Evolutionary conservation across 1,140 invertebrate species (phyloP).

Genomic region (Daktulosphaira vitifoliae): DNA sequence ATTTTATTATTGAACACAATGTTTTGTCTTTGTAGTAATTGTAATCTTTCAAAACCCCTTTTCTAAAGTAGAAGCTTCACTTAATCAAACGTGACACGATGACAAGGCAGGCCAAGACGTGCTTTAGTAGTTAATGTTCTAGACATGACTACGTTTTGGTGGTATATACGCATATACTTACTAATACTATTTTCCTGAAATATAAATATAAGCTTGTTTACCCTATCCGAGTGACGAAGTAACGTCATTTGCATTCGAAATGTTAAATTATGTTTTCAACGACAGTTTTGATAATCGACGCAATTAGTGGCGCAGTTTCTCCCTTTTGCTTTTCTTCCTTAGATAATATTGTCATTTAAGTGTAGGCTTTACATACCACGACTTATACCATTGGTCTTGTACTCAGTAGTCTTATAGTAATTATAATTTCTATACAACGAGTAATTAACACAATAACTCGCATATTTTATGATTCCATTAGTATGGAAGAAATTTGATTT

Average conservation of each 20-base stretch:
- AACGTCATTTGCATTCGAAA: constrained; percentile 33
- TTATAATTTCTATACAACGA: too few relatives aligned
- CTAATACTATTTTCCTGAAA: neutral
- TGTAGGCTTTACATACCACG: too few relatives aligned
- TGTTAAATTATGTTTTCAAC: constrained; percentile 22
- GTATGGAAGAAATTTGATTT: too few relatives aligned
- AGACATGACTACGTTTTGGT: neutral
- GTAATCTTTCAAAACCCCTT: neutral
- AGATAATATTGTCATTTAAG: constrained; percentile 16
- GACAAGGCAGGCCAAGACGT: neutral
- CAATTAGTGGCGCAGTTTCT: constrained; percentile 2
- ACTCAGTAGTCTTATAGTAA: too few relatives aligned
- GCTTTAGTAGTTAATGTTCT: constrained; percentile 15
- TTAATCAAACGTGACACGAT: constrained; percentile 14
- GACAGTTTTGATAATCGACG: constrained; percentile 28
- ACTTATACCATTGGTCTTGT: too few relatives aligned
- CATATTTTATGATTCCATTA: too few relatives aligned
- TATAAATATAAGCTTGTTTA: neutral
- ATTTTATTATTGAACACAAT: too few relatives aligned
- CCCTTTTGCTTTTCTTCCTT: too few relatives aligned
- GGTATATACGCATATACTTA: neutral
- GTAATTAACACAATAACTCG: too few relatives aligned
- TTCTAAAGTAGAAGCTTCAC: neutral
- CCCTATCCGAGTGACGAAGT: neutral
- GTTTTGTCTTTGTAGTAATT: too few relatives aligned